phyloP scores from a whole-genome alignment of 2,797 vertebrate genomes.

The Myotis findleyi region DNA sequence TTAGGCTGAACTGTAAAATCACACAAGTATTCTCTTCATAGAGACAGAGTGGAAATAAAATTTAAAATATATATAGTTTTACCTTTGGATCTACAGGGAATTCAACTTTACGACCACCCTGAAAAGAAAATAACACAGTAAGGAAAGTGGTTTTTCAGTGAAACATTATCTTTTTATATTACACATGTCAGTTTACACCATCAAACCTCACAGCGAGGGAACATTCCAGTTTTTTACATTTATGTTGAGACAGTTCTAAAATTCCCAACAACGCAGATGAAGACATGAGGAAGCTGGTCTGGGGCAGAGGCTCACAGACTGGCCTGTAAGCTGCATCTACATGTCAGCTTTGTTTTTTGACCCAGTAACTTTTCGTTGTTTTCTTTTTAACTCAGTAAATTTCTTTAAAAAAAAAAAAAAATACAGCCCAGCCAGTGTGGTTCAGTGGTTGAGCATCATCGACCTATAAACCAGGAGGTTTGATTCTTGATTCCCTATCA shows the following conservation, averaged over 20 bases:
- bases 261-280: not conserved
- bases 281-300: not conserved
- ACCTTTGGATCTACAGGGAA: slow-evolving; percentile 93
- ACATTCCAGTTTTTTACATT: not conserved
- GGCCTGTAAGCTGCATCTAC: not conserved
- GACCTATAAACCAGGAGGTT: no score
- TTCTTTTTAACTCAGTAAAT: not conserved
- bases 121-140: slow-evolving; percentile 60
- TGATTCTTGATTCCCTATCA: no score
- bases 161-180: not conserved
- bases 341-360: not conserved
- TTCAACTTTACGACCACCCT: slow-evolving; percentile 96
- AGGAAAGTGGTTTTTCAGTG: not conserved
- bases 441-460: no score
- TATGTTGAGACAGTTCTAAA: not conserved
- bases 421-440: not conserved
- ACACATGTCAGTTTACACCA: not conserved
- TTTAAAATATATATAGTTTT: slow-evolving; percentile 60
- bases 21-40: not conserved
- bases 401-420: slow-evolving; percentile 5
- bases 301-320: not conserved
- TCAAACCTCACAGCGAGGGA: not conserved
- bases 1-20: not conserved
- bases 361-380: not conserved
- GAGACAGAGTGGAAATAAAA: not conserved